These are phyloP conservation scores for Temnothorax rugatulus DNA, from an alignment of 2,888 invertebrate species.

Conservation along the genomic window DNA sequence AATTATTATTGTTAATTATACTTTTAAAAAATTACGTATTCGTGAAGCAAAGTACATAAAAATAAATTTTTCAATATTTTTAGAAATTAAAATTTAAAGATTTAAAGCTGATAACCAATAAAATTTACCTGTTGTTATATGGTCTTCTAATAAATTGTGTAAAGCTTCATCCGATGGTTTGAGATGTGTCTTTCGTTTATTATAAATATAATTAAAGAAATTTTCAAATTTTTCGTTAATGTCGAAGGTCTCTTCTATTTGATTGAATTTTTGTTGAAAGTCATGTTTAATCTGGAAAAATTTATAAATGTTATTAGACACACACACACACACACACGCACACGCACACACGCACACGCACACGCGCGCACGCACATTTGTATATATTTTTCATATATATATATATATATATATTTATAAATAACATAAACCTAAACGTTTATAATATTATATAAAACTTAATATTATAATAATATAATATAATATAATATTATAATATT, in stretches of 20 bases:
- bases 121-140: constrained; percentile 1
- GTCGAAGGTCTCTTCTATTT: background rate
- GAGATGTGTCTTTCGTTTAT: background rate
- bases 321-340: too few relatives aligned
- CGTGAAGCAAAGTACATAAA: too few relatives aligned
- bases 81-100: background rate
- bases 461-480: too few relatives aligned
- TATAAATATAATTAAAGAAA: background rate
- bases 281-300: background rate
- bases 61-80: background rate
- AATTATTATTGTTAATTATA: too few relatives aligned
- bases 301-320: background rate
- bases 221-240: background rate
- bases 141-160: background rate
- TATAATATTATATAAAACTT: too few relatives aligned
- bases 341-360: too few relatives aligned
- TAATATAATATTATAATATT: too few relatives aligned
- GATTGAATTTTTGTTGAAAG: background rate
- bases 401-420: too few relatives aligned
- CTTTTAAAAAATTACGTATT: too few relatives aligned
- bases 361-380: too few relatives aligned
- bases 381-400: too few relatives aligned
- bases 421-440: too few relatives aligned
- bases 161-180: background rate
- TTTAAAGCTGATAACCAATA: background rate